These are phyloP conservation scores for Boloria selene DNA, from an alignment of 2,888 invertebrate species.

Conservation along the genomic window DNA sequence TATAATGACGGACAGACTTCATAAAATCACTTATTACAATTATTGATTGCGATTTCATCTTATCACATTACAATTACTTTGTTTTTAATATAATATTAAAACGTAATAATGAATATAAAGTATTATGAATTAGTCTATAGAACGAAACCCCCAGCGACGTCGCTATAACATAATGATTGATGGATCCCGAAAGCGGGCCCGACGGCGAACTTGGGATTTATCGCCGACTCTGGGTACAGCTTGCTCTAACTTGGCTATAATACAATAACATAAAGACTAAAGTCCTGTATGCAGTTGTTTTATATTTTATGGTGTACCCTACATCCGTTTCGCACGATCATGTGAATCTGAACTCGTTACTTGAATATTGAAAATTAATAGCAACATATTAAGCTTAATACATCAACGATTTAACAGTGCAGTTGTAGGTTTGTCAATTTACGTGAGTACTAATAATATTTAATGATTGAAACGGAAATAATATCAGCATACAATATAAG, in stretches of 20 bases:
- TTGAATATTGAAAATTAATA: conserved; percentile 38
- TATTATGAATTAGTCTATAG: conserved; percentile 45
- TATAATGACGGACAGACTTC: too few species aligned
- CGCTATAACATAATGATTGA: conserved; percentile 71
- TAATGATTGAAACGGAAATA: too few species aligned
- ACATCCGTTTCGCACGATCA: conserved; percentile 60
- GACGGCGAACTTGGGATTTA: conserved; percentile 76
- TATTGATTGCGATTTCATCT: too few species aligned
- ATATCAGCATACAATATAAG: too few species aligned
- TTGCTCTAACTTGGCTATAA: conserved; percentile 22
- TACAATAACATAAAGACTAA: conserved; percentile 26
- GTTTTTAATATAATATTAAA: neutral
- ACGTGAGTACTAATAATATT: too few species aligned
- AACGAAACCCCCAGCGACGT: conserved; percentile 62
- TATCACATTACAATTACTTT: neutral
- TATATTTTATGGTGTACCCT: conserved; percentile 48
- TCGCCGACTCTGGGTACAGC: conserved; percentile 54
- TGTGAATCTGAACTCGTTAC: conserved; percentile 37
- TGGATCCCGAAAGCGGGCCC: conserved; percentile 76
- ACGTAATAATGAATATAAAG: neutral
- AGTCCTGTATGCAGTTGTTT: conserved; percentile 4
- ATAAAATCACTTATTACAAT: too few species aligned
- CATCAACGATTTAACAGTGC: too few species aligned
- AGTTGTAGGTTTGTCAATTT: too few species aligned
- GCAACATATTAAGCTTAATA: neutral